Base-by-base conservation (phyloP, 2,888 invertebrate genomes). In the Parascotia fuliginaria region DNA sequence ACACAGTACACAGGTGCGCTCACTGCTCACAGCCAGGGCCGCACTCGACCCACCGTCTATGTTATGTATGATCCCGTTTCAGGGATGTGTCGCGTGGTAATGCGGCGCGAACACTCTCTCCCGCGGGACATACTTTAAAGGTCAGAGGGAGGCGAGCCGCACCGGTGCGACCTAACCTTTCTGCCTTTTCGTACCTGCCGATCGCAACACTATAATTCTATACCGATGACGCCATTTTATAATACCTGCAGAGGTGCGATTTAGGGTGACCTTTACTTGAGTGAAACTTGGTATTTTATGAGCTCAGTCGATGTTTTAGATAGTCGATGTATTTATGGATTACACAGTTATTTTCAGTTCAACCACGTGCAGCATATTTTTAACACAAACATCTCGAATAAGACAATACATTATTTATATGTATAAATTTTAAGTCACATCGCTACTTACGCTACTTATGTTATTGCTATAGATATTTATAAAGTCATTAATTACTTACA, bases 151-250 rank as follows among this genome's bases (percentile, higher is more conserved):
- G 76, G 67, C 65, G 62, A 59, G 52, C 45, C 60, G 55, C 49
- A 44, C 59, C 61, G 65, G 63, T 67, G 59, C 73, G 73, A 71
- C 70, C 69, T 76, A 79, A 81, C 81, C 80, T 80, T 79, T 77
- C 69, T 68, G 77, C 79, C 79, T 80, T 79, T 75, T 67, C 58
- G 52, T 71, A 73, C 75, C 78, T 78, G 77, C 64, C 79, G 77
- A 79, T 73, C 72, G 65, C 72, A 63, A 58, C 61, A 60, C 69
- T 64, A 63, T 67, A 62, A 61, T 62, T 70, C 69, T 70, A 67
- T 70, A 69, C 63, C 65, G 66, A 73, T 80, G 77, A 75, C 79
- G 79, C 73, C 78, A 82, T 84, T 81, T 80, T 70, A 79, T 75
- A 79, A 79, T 79, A 79, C 73, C 73, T 77, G 62, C 63, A 71